phyloP scores from a whole-genome alignment of 2,113 vertebrate genomes.

The Notiomystis cincta region DNA sequence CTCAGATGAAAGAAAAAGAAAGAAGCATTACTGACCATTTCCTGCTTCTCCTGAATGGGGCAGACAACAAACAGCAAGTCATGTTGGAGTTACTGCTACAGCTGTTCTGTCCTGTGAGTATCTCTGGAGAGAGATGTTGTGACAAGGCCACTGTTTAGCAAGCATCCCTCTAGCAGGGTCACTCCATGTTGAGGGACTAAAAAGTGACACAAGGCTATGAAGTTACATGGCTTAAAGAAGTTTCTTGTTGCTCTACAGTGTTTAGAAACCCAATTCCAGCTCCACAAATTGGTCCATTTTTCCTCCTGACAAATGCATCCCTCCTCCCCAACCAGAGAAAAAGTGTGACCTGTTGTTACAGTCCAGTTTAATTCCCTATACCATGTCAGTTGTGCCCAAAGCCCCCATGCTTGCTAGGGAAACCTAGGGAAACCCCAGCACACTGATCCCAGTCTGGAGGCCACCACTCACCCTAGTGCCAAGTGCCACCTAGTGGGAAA shows the following conservation, averaged over 20 bases:
- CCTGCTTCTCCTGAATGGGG: neutral
- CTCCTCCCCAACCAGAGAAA: neutral
- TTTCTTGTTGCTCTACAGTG: neutral
- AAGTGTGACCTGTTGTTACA: neutral
- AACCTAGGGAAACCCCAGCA: neutral
- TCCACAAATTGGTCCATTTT: neutral
- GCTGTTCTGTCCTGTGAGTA: neutral
- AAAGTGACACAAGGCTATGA: neutral
- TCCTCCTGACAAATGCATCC: accelerated
- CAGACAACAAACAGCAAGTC: neutral
- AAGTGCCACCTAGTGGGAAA: conserved; percentile 21
- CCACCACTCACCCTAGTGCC: neutral
- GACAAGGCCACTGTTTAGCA: neutral
- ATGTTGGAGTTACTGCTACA: neutral
- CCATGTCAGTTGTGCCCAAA: neutral
- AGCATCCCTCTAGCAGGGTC: neutral
- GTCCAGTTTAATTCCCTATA: neutral
- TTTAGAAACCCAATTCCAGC: neutral
- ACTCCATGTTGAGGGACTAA: neutral
- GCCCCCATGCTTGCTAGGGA: neutral
- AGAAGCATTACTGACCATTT: neutral
- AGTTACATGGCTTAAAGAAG: neutral
- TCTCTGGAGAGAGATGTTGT: neutral
- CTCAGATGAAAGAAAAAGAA: neutral
- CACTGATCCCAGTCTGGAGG: neutral